A percentile compares a stretch with the other conserved stretches of the same genome.
phyloP scores from a whole-genome alignment of 1,140 invertebrate genomes.

The Armadillidium nasatum region DNA sequence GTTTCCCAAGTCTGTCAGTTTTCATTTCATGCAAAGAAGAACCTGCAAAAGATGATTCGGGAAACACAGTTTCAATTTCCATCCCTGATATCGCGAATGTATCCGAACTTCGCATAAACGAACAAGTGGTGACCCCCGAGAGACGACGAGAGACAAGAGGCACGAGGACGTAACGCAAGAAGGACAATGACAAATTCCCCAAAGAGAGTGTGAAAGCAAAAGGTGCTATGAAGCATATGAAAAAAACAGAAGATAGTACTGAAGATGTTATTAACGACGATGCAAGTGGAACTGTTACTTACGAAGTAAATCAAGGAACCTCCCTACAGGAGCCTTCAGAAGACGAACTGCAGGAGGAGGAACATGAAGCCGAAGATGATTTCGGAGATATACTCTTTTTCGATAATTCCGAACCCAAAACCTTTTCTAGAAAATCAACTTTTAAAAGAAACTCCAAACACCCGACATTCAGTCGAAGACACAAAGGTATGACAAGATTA shows the following conservation, averaged over 20 bases:
- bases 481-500: too few species aligned
- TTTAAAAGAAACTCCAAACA: too few species aligned
- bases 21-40: neutral
- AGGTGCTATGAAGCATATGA: too few species aligned
- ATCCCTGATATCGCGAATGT: neutral
- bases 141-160: neutral
- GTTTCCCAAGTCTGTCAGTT: neutral
- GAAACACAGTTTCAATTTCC: neutral
- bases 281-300: too few species aligned
- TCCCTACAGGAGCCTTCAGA: neutral
- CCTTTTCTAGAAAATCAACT: neutral
- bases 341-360: neutral
- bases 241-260: too few species aligned
- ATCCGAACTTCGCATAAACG: neutral
- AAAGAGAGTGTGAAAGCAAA: neutral
- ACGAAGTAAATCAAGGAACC: too few species aligned
- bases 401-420: neutral
- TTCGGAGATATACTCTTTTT: neutral
- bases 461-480: too few species aligned
- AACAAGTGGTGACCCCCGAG: neutral
- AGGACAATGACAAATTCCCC: neutral
- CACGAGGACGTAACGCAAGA: neutral
- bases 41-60: neutral
- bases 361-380: neutral
- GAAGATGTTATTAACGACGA: too few species aligned